These are phyloP conservation scores for Eulithis prunata DNA, from an alignment of 2,888 invertebrate genomes.

Conservation along the genomic window DNA sequence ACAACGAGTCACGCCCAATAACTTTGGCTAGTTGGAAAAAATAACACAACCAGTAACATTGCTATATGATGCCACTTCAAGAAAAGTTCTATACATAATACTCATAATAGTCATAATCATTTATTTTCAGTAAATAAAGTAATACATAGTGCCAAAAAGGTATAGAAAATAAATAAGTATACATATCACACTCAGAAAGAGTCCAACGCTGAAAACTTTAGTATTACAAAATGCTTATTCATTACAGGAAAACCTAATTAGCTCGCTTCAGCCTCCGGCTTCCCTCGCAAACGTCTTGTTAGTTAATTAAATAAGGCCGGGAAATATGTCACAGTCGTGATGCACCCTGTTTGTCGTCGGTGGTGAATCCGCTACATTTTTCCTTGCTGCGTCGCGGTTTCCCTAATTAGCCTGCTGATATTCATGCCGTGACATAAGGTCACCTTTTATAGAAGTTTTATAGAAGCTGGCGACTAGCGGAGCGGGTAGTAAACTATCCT, in stretches of 20 bases:
- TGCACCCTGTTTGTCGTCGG: constrained; percentile 23
- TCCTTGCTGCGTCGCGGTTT: constrained; percentile 35
- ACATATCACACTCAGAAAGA: no score
- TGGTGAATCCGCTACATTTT: constrained; percentile 41
- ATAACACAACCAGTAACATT: no score
- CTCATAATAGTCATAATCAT: no score
- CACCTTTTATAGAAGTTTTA: constrained; percentile 7
- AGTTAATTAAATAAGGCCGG: constrained; percentile 14
- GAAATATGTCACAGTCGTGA: constrained; percentile 24
- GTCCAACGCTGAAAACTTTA: no score
- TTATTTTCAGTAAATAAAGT: no score
- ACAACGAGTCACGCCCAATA: no score
- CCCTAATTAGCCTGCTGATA: constrained; percentile 41
- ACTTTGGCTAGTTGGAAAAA: no score
- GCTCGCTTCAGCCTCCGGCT: neutral
- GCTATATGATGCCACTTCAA: no score
- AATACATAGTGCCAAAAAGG: no score
- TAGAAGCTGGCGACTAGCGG: constrained; percentile 10
- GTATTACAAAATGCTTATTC: neutral
- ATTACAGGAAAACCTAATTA: constrained; percentile 15
- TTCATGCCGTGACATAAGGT: constrained; percentile 34
- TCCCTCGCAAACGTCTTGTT: constrained; percentile 14
- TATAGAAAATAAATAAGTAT: no score
- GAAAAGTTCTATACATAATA: no score
- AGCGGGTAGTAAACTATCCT: constrained; percentile 2